These are phyloP conservation scores for Trichechus manatus DNA, from an alignment of 2,113 vertebrate genomes.

Conservation along the genomic window DNA sequence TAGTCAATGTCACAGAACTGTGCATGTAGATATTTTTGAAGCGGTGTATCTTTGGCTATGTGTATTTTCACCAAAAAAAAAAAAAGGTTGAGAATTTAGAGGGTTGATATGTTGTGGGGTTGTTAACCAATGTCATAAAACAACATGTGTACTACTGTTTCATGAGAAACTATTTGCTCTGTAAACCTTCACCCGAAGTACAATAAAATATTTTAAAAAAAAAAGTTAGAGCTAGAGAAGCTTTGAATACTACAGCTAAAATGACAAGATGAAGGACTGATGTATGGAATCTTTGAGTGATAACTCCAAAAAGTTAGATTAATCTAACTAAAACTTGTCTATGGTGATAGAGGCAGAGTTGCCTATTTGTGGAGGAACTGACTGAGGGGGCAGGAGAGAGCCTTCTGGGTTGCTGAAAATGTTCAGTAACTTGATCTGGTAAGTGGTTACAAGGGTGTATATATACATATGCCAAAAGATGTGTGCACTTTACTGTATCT, in stretches of 20 bases:
- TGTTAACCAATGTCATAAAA: too few species aligned
- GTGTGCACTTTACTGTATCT: neutral
- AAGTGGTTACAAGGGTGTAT: neutral
- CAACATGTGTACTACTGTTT: too few species aligned
- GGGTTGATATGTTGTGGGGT: too few species aligned
- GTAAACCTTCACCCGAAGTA: too few species aligned
- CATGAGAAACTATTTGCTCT: too few species aligned
- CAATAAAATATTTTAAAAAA: too few species aligned
- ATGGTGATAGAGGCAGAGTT: neutral
- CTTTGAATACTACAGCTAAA: conserved; percentile 24
- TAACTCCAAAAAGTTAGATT: conserved; percentile 36
- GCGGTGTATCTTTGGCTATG: too few species aligned
- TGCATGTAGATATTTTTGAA: too few species aligned
- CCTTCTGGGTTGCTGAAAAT: conserved; percentile 23
- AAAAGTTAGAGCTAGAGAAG: conserved; percentile 25
- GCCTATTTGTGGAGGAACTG: neutral
- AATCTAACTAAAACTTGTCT: neutral
- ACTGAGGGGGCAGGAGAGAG: neutral
- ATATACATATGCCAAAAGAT: neutral
- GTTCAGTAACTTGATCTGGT: neutral
- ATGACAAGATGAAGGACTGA: neutral
- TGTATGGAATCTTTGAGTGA: neutral
- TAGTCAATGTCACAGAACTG: too few species aligned
- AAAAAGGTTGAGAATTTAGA: too few species aligned
- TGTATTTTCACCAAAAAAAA: too few species aligned